phyloP scores from a whole-genome alignment of 1,140 invertebrate species.

The Drosophila simulans region DNA sequence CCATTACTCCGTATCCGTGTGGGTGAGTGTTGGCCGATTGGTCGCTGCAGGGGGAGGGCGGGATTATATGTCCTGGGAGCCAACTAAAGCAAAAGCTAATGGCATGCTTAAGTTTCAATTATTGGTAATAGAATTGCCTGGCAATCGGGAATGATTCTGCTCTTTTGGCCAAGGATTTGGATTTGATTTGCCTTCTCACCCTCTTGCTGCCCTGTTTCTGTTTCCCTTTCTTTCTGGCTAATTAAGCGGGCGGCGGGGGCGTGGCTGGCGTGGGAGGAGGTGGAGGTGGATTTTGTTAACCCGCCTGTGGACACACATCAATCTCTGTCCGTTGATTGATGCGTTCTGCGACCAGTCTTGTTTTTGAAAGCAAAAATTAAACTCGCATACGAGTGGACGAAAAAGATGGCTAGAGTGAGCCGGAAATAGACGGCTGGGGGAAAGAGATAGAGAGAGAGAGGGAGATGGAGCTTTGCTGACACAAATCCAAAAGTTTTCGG shows the following conservation, averaged over 20 bases:
- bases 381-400: constrained; percentile 1
- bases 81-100: constrained; percentile 68
- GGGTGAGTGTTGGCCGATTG: background rate
- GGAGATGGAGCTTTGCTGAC: constrained; percentile 13
- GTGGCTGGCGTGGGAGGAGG: background rate
- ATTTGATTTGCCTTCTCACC: constrained; percentile 9
- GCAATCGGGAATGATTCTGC: constrained; percentile 53
- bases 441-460: background rate
- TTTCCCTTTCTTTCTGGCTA: constrained; percentile 1
- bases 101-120: constrained; percentile 80
- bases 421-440: background rate
- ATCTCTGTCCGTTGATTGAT: constrained; percentile 47
- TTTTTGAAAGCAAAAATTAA: constrained; percentile 50
- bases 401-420: background rate
- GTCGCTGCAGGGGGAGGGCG: background rate
- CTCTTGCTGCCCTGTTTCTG: too few relatives aligned
- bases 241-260: constrained; percentile 13
- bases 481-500: constrained; percentile 33
- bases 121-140: constrained; percentile 72
- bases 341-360: constrained; percentile 33
- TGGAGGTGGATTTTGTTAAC: constrained; percentile 9
- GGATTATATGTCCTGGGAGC: constrained; percentile 47
- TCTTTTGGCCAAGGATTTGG: constrained; percentile 15
- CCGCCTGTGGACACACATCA: constrained; percentile 38
- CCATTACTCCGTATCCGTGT: constrained; percentile 18